phyloP scores from a whole-genome alignment of 2,797 vertebrate species.

The Huso huso region DNA sequence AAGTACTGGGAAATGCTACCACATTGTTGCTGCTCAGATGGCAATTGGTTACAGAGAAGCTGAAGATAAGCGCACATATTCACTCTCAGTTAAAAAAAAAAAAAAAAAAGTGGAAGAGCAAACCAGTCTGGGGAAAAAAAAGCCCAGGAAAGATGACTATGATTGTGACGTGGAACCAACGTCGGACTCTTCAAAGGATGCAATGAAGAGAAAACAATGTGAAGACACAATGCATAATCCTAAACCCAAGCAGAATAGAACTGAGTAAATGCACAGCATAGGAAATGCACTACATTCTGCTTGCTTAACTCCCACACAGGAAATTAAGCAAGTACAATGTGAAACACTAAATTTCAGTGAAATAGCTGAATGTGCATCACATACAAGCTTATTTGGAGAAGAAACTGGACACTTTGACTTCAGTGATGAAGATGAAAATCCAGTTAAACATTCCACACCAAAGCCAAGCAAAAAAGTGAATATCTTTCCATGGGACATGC shows the following conservation, averaged over 20 bases:
- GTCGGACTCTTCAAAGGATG: constrained; percentile 23
- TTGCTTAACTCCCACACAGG: not conserved
- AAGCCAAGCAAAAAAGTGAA: not conserved
- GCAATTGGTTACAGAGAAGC: too few species aligned
- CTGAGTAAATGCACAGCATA: constrained; percentile 29
- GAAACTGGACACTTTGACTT: not conserved
- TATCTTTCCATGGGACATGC: not conserved
- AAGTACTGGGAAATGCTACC: too few species aligned
- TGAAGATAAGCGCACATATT: too few species aligned
- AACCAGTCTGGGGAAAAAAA: too few species aligned
- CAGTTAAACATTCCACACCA: not conserved
- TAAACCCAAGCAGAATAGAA: constrained; percentile 13
- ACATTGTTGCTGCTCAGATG: too few species aligned
- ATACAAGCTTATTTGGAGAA: not conserved
- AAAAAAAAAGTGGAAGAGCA: too few species aligned
- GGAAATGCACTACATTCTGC: constrained; percentile 23
- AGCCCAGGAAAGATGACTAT: constrained; percentile 32
- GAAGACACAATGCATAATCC: too few species aligned
- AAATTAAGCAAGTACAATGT: too few species aligned
- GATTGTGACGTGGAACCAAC: constrained; percentile 15
- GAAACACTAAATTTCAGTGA: not conserved
- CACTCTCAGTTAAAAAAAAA: too few species aligned
- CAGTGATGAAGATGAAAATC: not conserved
- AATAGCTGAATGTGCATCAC: not conserved
- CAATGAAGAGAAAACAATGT: too few species aligned